Evolutionary conservation across 1,140 invertebrate genomes (phyloP).

Genomic region (Onthophagus taurus): DNA sequence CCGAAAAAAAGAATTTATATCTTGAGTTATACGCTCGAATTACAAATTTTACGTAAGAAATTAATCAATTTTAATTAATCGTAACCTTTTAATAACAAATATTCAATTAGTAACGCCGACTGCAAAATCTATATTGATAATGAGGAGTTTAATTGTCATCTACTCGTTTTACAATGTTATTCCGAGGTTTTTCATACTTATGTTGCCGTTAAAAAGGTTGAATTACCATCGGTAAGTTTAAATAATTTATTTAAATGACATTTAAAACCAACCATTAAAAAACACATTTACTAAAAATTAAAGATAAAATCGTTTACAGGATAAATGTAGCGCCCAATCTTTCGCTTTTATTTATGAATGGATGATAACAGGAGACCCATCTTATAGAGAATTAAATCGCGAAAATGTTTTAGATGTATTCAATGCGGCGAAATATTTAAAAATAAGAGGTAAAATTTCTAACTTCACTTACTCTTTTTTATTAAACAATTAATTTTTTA

Average conservation of each 20-base stretch:
- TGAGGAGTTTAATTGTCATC: constrained; percentile 49
- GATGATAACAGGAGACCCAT: constrained; percentile 56
- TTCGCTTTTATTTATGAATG: constrained; percentile 64
- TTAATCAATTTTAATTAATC: too few species aligned
- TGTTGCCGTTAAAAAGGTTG: constrained; percentile 39
- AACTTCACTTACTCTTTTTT: too few species aligned
- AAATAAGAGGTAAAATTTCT: constrained; percentile 58
- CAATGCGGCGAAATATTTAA: constrained; percentile 52
- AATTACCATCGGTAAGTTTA: constrained; percentile 41
- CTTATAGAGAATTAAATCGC: constrained; percentile 47
- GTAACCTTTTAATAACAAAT: neutral
- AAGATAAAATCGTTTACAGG: too few species aligned
- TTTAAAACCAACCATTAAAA: too few species aligned
- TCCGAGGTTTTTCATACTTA: constrained; percentile 46
- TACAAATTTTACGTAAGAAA: constrained; percentile 45
- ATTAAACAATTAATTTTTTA: too few species aligned
- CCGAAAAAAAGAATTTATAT: constrained; percentile 48
- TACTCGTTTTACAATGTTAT: constrained; percentile 51
- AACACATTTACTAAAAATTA: too few species aligned
- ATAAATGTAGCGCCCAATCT: constrained; percentile 36
- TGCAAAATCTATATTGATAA: constrained; percentile 45
- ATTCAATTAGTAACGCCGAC: constrained; percentile 44
- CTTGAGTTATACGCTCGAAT: constrained; percentile 44
- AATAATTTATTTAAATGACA: neutral
- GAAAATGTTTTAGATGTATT: constrained; percentile 61